A percentile compares a stretch with the other conserved stretches of the same genome.
phyloP scores from a whole-genome alignment of 2,797 vertebrate genomes.

The Tragelaphus oryx region DNA sequence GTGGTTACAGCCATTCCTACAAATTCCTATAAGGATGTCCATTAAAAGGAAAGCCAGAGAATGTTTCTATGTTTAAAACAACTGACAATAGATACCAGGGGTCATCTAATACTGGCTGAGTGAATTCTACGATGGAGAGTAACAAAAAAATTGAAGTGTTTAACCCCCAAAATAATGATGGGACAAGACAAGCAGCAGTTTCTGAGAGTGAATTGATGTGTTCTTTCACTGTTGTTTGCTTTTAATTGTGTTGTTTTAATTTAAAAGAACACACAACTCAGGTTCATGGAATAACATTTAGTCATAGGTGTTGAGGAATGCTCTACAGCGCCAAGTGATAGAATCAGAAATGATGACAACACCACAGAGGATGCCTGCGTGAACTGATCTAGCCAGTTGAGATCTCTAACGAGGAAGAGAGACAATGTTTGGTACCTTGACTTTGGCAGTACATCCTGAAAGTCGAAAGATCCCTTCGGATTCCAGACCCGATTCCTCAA shows the following conservation, averaged over 20 bases:
- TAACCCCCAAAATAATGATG: neutral
- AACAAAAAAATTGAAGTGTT: neutral
- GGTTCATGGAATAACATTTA: neutral
- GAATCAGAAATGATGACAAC: neutral
- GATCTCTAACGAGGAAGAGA: neutral
- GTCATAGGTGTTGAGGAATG: neutral
- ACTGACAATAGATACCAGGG: neutral
- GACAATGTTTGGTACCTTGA: slow-evolving; percentile 86
- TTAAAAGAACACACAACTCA: neutral
- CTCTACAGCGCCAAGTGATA: neutral
- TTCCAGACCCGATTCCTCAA: slow-evolving; percentile 93
- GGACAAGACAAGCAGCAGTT: neutral
- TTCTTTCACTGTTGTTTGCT: neutral
- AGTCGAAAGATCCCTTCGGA: slow-evolving; percentile 96
- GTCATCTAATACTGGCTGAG: neutral
- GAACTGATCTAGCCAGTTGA: neutral
- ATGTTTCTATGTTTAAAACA: neutral
- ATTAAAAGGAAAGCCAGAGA: neutral
- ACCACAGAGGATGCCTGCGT: rapidly evolving
- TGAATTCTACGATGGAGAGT: neutral
- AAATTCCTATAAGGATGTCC: neutral
- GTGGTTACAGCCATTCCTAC: neutral
- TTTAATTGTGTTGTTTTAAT: neutral
- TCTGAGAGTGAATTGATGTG: neutral
- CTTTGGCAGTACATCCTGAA: slow-evolving; percentile 92